Evolutionary conservation across 2,113 vertebrate genomes (phyloP).

Genomic region (Tretioscincus oriximinensis): DNA sequence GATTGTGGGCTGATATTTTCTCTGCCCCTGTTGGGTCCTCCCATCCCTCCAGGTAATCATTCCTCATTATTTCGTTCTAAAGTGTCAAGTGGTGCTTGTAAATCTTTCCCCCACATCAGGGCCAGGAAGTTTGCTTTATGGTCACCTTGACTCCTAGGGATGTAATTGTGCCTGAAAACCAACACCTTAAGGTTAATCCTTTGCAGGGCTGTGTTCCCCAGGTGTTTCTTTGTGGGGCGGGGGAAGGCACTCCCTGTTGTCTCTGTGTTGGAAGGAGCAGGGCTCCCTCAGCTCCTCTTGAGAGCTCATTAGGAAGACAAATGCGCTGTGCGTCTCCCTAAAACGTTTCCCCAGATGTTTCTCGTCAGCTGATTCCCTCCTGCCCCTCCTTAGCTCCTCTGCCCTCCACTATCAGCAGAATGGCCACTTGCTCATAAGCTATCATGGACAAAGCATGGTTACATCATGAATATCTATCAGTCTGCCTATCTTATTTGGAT

Average conservation of each 20-base stretch:
- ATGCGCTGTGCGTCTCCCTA: not conserved
- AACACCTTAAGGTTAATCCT: not conserved
- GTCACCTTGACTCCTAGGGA: not conserved
- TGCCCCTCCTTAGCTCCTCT: not conserved
- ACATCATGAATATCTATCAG: too few species aligned
- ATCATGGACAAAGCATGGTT: not conserved
- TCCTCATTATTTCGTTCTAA: not conserved
- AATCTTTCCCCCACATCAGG: not conserved
- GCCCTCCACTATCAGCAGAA: not conserved
- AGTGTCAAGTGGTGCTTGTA: not conserved
- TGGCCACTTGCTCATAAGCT: too few species aligned
- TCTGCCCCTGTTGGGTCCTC: not conserved
- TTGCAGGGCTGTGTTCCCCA: not conserved
- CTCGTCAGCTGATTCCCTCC: too few species aligned
- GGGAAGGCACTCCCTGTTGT: not conserved
- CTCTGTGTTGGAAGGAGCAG: not conserved
- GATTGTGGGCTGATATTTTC: not conserved
- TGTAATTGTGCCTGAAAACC: not conserved
- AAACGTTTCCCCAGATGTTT: not conserved
- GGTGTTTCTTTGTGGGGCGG: not conserved
- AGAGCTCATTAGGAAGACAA: constrained; percentile 9
- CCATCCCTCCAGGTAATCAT: not conserved
- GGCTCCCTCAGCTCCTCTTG: not conserved
- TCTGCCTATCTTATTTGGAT: too few species aligned
- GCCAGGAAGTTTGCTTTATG: not conserved